Conservation (phyloP, 2,113 vertebrate species). For the Canis aureus region DNA sequence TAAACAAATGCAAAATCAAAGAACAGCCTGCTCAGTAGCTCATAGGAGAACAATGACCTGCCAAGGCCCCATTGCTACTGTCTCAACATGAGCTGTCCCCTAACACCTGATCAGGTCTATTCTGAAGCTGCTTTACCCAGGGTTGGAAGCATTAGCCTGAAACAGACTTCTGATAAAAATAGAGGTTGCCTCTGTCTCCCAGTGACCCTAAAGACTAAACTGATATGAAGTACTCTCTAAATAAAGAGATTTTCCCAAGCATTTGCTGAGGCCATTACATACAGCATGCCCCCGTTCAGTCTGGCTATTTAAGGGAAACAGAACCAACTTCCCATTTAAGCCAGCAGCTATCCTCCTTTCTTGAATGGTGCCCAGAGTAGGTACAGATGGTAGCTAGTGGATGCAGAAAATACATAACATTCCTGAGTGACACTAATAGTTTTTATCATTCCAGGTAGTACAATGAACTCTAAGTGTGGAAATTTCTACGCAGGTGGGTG, state of each 20-base stretch:
- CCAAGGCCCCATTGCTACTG: not conserved
- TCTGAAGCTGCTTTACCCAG: not conserved
- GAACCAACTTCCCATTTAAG: not conserved
- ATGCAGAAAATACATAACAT: not conserved
- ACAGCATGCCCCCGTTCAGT: too few species aligned
- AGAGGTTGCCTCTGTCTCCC: not conserved
- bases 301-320: not conserved
- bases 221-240: not conserved
- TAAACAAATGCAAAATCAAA: constrained; percentile 1
- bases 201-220: not conserved
- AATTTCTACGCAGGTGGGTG: not conserved
- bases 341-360: not conserved
- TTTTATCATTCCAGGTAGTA: not conserved
- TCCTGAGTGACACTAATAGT: not conserved
- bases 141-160: not conserved
- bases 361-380: not conserved
- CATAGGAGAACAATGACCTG: fast-evolving
- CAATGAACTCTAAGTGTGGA: not conserved
- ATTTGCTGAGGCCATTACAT: not conserved
- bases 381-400: not conserved
- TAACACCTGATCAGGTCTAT: not conserved
- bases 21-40: not conserved
- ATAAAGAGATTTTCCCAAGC: not conserved
- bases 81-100: not conserved
- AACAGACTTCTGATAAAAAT: not conserved